Conservation (phyloP, 1,140 invertebrate species). For the Megalopta genalis region DNA sequence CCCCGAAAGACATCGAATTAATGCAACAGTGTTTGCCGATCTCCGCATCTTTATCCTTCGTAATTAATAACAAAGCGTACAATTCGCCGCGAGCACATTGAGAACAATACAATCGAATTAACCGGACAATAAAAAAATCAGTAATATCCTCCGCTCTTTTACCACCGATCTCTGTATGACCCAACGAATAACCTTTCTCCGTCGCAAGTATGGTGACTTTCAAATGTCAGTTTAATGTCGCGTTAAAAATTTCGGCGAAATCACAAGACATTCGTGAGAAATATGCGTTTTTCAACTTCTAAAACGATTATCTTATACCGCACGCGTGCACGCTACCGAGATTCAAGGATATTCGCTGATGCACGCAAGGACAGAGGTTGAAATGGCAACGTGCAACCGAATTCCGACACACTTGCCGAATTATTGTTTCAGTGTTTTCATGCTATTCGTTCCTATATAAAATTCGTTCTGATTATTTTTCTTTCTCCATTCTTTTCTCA, state of each 20-base stretch:
- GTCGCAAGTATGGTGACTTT: constrained; percentile 39
- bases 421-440: neutral
- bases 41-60: too few relatives aligned
- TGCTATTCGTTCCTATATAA: neutral
- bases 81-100: too few relatives aligned
- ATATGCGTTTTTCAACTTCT: neutral
- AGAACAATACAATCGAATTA: neutral
- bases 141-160: constrained; percentile 13
- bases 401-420: constrained; percentile 13
- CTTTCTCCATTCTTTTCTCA: neutral
- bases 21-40: neutral
- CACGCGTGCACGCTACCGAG: neutral
- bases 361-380: neutral
- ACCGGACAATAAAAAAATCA: neutral
- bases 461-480: neutral
- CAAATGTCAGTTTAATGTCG: constrained; percentile 42
- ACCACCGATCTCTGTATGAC: neutral
- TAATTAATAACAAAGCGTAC: neutral
- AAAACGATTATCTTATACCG: neutral
- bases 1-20: neutral
- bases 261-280: neutral
- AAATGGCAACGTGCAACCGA: constrained; percentile 19
- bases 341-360: neutral
- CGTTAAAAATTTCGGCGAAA: neutral
- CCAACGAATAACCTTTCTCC: constrained; percentile 45